Conservation (phyloP, 2,888 invertebrate species). For the Epiblema foenella region DNA sequence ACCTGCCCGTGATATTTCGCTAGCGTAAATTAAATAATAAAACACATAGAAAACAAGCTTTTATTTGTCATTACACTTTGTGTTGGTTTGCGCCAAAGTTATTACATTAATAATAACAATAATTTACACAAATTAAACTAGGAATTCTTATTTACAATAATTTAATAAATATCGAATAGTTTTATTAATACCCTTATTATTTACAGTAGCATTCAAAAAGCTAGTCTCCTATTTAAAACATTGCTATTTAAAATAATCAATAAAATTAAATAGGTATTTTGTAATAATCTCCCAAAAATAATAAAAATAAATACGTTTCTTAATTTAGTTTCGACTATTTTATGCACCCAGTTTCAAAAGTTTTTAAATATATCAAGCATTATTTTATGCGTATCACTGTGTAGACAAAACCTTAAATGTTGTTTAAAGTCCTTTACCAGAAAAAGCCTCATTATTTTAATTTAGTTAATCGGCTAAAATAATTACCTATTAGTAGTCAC, state of each 20-base stretch:
- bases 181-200: slow-evolving; percentile 32
- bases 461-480: neutral
- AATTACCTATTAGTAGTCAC: neutral
- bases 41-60: slow-evolving; percentile 70
- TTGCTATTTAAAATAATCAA: neutral
- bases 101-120: slow-evolving; percentile 40
- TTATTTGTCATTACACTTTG: slow-evolving; percentile 79
- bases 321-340: neutral
- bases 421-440: neutral
- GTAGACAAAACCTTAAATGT: neutral
- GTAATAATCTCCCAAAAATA: neutral
- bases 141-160: slow-evolving; percentile 39
- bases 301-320: neutral
- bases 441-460: neutral
- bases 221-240: slow-evolving; percentile 14
- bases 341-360: neutral
- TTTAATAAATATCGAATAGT: slow-evolving; percentile 33
- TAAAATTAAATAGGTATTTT: neutral
- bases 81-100: slow-evolving; percentile 52
- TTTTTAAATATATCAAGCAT: neutral
- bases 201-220: slow-evolving; percentile 30
- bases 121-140: slow-evolving; percentile 13
- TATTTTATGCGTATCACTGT: neutral
- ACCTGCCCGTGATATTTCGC: neutral
- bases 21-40: slow-evolving; percentile 49